Percentiles rank a stretch among this genome's conserved stretches.
Evolutionary conservation across 2,888 invertebrate genomes (phyloP).

Genomic region (Limnephilus auricula): DNA sequence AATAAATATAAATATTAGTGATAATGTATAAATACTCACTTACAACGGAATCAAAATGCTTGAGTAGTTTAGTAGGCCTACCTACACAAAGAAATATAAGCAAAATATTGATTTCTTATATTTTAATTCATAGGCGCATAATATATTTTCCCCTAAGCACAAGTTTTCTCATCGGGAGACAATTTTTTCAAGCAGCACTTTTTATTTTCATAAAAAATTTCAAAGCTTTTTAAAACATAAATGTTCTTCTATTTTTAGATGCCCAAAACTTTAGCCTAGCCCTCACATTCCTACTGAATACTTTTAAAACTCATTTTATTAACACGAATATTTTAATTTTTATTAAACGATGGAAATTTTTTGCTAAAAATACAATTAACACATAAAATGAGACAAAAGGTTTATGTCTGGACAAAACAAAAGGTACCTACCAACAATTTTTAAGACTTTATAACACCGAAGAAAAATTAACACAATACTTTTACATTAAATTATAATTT

Average conservation of each 20-base stretch:
- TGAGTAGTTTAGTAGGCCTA: too few relatives aligned
- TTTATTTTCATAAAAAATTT: neutral
- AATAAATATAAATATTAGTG: too few relatives aligned
- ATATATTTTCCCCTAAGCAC: neutral
- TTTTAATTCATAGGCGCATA: neutral
- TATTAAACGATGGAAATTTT: neutral
- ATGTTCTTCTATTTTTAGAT: neutral
- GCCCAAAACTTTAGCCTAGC: neutral
- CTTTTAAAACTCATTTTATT: neutral
- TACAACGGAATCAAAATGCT: too few relatives aligned
- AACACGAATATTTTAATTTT: neutral
- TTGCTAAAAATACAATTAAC: too few relatives aligned
- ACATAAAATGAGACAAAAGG: too few relatives aligned
- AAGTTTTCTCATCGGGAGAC: neutral
- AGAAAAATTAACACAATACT: too few relatives aligned
- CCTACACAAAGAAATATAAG: neutral
- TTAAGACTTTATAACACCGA: too few relatives aligned
- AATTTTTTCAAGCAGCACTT: neutral
- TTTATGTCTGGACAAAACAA: too few relatives aligned
- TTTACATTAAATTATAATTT: too few relatives aligned
- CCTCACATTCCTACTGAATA: neutral
- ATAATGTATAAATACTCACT: too few relatives aligned
- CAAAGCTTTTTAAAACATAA: neutral
- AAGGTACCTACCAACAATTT: too few relatives aligned
- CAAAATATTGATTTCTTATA: neutral